Evolutionary conservation across 2,113 vertebrate species (phyloP).

Genomic region (Rhabdornis inornatus): DNA sequence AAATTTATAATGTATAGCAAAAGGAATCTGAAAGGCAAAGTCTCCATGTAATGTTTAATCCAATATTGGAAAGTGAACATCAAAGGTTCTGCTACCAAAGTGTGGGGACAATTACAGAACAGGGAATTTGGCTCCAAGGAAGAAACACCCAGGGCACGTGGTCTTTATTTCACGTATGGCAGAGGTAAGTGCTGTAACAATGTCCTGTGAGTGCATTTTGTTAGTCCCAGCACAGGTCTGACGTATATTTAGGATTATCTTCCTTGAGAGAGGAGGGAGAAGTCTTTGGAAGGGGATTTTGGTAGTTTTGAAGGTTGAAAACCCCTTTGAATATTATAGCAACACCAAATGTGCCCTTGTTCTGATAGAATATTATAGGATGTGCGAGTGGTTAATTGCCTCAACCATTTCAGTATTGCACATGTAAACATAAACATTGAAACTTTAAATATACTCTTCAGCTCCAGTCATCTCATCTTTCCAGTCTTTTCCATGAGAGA

Average conservation of each 20-base stretch:
- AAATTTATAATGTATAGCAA: not conserved
- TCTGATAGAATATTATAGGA: not conserved
- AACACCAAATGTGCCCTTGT: not conserved
- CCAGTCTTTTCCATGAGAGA: not conserved
- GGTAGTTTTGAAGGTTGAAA: not conserved
- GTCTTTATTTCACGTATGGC: not conserved
- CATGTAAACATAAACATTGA: not conserved
- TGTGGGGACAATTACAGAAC: not conserved
- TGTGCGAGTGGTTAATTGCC: not conserved
- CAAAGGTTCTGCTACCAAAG: not conserved
- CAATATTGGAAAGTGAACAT: not conserved
- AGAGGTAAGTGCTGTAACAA: not conserved
- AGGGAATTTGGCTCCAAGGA: not conserved
- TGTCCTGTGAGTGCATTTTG: not conserved
- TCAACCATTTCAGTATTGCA: not conserved
- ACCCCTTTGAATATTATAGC: not conserved
- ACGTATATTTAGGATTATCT: not conserved
- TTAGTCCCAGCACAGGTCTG: not conserved
- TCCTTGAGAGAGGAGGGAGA: not conserved
- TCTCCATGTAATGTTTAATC: not conserved
- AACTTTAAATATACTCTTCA: not conserved
- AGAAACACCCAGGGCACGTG: accelerated
- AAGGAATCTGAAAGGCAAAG: not conserved
- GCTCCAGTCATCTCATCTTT: not conserved
- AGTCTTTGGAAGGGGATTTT: not conserved